Evolutionary conservation across 2,888 invertebrate species (phyloP).

Genomic region (Notodonta ziczac): DNA sequence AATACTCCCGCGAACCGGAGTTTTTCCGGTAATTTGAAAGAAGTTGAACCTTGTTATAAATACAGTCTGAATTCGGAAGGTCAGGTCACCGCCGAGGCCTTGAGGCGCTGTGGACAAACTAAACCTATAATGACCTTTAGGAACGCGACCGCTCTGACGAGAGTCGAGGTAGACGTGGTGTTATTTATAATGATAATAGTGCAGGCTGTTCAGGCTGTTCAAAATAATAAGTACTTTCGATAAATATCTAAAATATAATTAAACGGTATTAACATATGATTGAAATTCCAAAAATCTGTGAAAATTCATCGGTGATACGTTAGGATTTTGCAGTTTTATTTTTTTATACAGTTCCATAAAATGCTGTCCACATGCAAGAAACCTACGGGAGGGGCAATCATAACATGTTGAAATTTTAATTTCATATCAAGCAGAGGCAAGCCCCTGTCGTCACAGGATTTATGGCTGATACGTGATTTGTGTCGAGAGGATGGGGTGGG

Average conservation of each 20-base stretch:
- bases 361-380: not conserved
- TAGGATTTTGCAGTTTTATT: no score
- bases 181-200: no score
- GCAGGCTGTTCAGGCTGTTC: no score
- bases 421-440: slow-evolving; percentile 22
- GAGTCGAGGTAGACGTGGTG: not conserved
- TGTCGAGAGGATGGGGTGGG: slow-evolving; percentile 12
- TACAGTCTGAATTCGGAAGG: slow-evolving; percentile 22
- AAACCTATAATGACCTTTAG: slow-evolving; percentile 12
- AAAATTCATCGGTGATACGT: no score
- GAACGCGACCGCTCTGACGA: not conserved
- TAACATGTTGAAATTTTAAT: slow-evolving; percentile 25
- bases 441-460: slow-evolving; percentile 19
- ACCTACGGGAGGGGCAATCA: slow-evolving; percentile 10
- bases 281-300: no score
- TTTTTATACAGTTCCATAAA: not conserved
- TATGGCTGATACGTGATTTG: slow-evolving; percentile 28
- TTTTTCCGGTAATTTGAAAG: slow-evolving; percentile 13
- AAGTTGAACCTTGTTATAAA: slow-evolving; percentile 17
- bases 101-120: slow-evolving; percentile 4
- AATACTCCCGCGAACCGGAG: not conserved
- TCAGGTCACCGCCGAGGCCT: slow-evolving; percentile 15
- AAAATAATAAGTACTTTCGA: no score
- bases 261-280: no score
- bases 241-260: no score